These are phyloP conservation scores for Tetragonula carbonaria DNA, from an alignment of 2,888 invertebrate species.

Conservation along the genomic window DNA sequence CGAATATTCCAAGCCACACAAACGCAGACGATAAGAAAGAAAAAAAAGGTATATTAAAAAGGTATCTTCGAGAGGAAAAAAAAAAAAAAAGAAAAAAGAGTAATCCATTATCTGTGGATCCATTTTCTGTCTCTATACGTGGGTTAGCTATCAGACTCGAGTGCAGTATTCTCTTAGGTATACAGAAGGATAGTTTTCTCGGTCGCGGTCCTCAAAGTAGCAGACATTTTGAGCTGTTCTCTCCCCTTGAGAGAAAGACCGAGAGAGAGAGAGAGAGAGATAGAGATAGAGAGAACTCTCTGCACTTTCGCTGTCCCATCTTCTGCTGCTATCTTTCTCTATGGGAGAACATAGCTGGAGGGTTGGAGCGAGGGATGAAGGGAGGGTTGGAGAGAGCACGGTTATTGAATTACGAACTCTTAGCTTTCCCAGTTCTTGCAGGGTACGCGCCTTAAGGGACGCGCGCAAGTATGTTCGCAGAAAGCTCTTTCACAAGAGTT, in stretches of 20 bases:
- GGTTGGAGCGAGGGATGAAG: not conserved
- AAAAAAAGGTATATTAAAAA: not conserved
- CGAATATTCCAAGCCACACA: not conserved
- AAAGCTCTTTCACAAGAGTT: slow-evolving; percentile 75
- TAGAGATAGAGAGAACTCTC: slow-evolving; percentile 33
- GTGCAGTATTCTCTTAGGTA: slow-evolving; percentile 61
- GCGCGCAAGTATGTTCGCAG: slow-evolving; percentile 78
- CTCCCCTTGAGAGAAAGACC: slow-evolving; percentile 56
- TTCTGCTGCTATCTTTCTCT: slow-evolving; percentile 59
- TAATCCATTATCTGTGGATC: slow-evolving; percentile 58
- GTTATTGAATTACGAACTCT: slow-evolving; percentile 83
- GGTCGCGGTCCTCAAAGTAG: slow-evolving; percentile 70
- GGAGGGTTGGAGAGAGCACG: slow-evolving; percentile 76
- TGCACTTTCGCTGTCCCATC: slow-evolving; percentile 54
- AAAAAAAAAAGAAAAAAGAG: slow-evolving; percentile 3
- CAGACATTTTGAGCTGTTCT: slow-evolving; percentile 73
- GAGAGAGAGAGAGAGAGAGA: not conserved
- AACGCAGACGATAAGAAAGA: not conserved
- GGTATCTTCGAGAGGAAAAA: not conserved
- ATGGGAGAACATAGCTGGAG: slow-evolving; percentile 43
- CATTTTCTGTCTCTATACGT: slow-evolving; percentile 55
- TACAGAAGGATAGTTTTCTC: slow-evolving; percentile 67
- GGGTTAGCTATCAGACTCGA: slow-evolving; percentile 57
- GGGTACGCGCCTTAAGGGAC: slow-evolving; percentile 79
- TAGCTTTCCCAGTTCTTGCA: slow-evolving; percentile 81